Evolutionary conservation across 1,140 invertebrate species (phyloP), one percentile per base, ranked within the genome.

Genomic region (Drosophila burlai): DNA sequence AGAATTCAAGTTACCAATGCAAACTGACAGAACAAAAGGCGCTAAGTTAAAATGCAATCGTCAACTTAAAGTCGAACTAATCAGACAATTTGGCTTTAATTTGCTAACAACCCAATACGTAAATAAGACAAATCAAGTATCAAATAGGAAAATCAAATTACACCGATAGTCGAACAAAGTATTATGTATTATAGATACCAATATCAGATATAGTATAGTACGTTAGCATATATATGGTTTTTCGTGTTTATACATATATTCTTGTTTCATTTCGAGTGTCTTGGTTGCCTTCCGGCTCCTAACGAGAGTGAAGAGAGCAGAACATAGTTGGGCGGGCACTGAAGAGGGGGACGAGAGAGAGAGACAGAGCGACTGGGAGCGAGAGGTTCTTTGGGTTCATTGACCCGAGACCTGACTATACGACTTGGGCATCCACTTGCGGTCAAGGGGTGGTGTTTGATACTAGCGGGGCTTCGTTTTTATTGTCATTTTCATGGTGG

Each of bases 121-220:
- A 81, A 81, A 58, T 52, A 9, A 67, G 50, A 55, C 21, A 66
- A 67, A 65, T 66, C 55, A 59, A 59, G 38, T 59, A 74, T 55
- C 42, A 62, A 46, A 54, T 60, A 76, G 60, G 18, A 29, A 76
- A 84, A 73, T 64, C 43, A 81, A 55, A 67, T 58, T 60, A 87
- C 85, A 90, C 90, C 76, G 85, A 90, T 90, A 90, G 72, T 85
- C 76, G 67, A 84, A 87, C 76, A 83, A 43, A 43, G 46, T 73
- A 49, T 52, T 67, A 73, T 83, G 60, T 86, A 65, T 72, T 67
- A 43, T 71, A 67, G 85, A 67, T 89, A 80, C 84, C 83, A 90
- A 90, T 89, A 81, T 90, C 60, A 78, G 66, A 75, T 90, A 90
- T 80, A 81, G 43, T 76, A 55, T 54, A 67, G 63, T 76, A 80